Conservation (phyloP, 2,113 vertebrate species). For the Hyaena hyaena region DNA sequence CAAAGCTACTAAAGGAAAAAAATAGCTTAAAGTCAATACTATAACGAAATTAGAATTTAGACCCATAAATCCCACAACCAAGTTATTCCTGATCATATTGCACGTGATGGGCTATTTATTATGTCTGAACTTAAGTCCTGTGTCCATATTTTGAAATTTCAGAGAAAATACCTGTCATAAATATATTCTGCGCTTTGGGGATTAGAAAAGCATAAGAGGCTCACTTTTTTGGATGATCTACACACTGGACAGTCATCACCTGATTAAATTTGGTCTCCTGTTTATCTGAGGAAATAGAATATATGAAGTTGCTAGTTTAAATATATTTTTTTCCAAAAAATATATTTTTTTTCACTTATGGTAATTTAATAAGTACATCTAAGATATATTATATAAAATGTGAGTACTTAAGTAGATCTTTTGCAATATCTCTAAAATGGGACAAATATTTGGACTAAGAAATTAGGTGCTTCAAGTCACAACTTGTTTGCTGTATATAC, state of each 20-base stretch:
- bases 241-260: neutral
- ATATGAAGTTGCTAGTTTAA: neutral
- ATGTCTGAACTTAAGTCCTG: neutral
- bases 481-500: neutral
- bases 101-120: no score
- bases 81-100: neutral
- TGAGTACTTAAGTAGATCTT: neutral
- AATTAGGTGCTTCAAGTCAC: neutral
- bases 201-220: neutral
- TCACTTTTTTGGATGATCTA: neutral
- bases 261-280: neutral
- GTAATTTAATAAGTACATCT: neutral
- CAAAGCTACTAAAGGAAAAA: neutral
- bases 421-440: neutral
- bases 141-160: neutral
- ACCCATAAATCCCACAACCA: no score
- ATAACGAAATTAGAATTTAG: neutral
- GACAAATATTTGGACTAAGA: neutral
- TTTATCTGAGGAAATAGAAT: neutral
- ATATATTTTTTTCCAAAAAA: neutral
- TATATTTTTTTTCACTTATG: no score
- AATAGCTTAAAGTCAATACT: neutral
- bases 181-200: neutral
- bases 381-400: neutral
- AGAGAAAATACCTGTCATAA: neutral